phyloP scores from a whole-genome alignment of 1,140 invertebrate species.

The Cardiocondyla obscurior region DNA sequence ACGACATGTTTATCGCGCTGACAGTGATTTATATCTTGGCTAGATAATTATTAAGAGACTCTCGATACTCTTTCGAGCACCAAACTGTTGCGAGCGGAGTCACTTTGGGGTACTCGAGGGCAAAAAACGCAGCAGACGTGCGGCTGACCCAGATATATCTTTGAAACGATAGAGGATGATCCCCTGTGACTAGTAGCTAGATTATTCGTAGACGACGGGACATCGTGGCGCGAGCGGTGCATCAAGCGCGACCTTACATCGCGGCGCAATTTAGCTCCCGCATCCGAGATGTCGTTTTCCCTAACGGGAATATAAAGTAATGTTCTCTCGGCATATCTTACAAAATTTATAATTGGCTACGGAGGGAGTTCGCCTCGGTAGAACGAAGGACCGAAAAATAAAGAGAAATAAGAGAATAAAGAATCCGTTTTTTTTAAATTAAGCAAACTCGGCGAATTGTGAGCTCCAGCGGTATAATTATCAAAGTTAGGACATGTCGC shows the following conservation, averaged over 20 bases:
- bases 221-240: conserved; percentile 21
- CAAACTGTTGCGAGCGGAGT: background rate
- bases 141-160: conserved; percentile 52
- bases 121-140: background rate
- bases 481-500: conserved; percentile 30
- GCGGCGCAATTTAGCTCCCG: background rate
- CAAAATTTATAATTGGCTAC: conserved; percentile 50
- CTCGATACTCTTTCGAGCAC: background rate
- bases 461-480: conserved; percentile 38
- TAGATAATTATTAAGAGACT: conserved; percentile 19
- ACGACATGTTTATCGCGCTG: conserved; percentile 20
- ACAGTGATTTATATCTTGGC: conserved; percentile 38
- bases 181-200: conserved; percentile 42
- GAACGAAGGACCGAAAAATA: conserved; percentile 14
- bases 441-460: conserved; percentile 21
- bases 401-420: background rate
- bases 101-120: background rate
- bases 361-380: background rate
- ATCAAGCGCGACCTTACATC: background rate
- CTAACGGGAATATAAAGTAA: background rate
- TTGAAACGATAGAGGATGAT: conserved; percentile 52
- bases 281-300: background rate
- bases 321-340: background rate
- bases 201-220: conserved; percentile 43
- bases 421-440: conserved; percentile 14